Conservation (phyloP, 2,797 vertebrate species). For the Rhinoraja longicauda region DNA sequence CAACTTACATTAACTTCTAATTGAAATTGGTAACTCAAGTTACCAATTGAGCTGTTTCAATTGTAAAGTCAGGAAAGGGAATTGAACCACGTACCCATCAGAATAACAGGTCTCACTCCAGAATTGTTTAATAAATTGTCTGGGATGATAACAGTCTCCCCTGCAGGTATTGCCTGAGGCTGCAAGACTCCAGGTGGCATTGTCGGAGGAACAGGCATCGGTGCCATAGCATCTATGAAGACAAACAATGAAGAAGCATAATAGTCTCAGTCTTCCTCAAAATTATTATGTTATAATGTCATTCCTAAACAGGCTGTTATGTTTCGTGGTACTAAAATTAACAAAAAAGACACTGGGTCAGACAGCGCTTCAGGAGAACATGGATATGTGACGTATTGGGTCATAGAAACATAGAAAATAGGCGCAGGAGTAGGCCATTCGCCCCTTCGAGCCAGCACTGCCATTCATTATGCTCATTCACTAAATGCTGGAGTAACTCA, state of each 20-base stretch:
- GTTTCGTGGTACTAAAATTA: neutral
- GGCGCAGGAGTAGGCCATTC: too few species aligned
- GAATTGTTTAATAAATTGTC: constrained; percentile 90
- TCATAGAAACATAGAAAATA: too few species aligned
- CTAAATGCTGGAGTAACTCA: too few species aligned
- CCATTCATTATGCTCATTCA: too few species aligned
- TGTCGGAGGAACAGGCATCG: constrained; percentile 70
- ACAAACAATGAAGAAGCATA: constrained; percentile 46
- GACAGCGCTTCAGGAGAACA: too few species aligned
- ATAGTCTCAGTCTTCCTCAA: neutral
- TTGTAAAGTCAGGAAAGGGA: neutral
- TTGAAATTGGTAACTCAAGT: neutral
- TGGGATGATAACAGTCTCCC: constrained; percentile 91
- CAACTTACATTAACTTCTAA: neutral
- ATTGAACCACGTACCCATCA: constrained; percentile 74
- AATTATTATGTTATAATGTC: neutral
- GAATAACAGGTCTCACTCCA: constrained; percentile 89
- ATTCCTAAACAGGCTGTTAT: neutral
- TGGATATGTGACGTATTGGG: too few species aligned
- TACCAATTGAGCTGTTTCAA: too few species aligned
- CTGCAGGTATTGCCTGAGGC: constrained; percentile 83
- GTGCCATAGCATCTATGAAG: constrained; percentile 70
- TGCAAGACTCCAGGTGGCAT: constrained; percentile 78
- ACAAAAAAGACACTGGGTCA: neutral
- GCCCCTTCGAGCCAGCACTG: too few species aligned